phyloP scores from a whole-genome alignment of 2,888 invertebrate genomes.

The Chrysodeixis includens region DNA sequence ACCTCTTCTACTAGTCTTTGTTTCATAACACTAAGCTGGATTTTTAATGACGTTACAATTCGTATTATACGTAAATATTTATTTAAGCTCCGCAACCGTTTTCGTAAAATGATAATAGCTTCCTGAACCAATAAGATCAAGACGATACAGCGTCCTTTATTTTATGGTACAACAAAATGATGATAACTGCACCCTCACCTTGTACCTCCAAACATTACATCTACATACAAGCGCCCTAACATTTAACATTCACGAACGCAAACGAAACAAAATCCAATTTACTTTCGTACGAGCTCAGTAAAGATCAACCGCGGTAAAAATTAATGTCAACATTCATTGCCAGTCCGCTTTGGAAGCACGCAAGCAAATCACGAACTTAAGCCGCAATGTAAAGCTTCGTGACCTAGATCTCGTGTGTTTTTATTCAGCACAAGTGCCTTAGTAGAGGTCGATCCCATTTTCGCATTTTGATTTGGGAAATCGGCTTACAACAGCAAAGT shows the following conservation, averaged over 20 bases:
- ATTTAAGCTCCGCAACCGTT: too few relatives aligned
- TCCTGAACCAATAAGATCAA: too few relatives aligned
- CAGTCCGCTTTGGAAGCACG: conserved; percentile 22
- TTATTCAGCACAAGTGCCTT: conserved; percentile 14
- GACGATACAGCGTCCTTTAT: too few relatives aligned
- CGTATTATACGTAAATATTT: background rate
- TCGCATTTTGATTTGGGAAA: conserved; percentile 26
- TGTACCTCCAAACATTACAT: conserved; percentile 15
- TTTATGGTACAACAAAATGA: background rate
- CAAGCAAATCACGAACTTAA: conserved; percentile 32
- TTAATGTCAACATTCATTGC: conserved; percentile 51
- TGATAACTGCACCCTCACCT: conserved; percentile 2
- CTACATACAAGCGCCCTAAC: conserved; percentile 25
- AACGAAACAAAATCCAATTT: conserved; percentile 49
- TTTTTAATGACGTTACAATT: background rate
- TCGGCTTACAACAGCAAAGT: conserved; percentile 26
- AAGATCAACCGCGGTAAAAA: conserved; percentile 26
- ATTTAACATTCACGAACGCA: conserved; percentile 24
- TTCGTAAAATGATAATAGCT: too few relatives aligned
- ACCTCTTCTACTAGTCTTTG: too few relatives aligned
- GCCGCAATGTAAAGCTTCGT: conserved; percentile 37
- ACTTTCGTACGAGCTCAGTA: conserved; percentile 8
- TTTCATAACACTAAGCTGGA: background rate
- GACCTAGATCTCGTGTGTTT: conserved; percentile 29
- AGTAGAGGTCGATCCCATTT: conserved; percentile 22